Base-by-base conservation (phyloP, 2,797 vertebrate species). In the Poeciliopsis paucimaculata region DNA sequence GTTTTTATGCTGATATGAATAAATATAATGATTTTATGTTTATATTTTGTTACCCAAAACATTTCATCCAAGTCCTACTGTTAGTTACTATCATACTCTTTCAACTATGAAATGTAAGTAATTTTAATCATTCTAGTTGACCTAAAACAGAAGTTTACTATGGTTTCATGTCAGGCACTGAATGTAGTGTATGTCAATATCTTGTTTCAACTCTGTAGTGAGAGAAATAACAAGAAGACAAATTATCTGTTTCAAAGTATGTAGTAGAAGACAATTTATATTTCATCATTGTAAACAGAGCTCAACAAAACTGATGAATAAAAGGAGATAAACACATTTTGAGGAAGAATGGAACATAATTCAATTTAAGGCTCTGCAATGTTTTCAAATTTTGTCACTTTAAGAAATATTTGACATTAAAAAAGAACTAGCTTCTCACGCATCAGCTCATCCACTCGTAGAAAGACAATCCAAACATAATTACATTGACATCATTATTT, bases 401-500 rank as follows among this genome's bases (percentile, higher is more conserved):
- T 11, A 84, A 0, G 0, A 76, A 0, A 9, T 75, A 49, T n/a
- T 84, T 73, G 66, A 60, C 18, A 81, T 68, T 55, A 60, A 31
- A 84, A 46, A 82, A 78, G 77, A 2, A 20, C 5, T 18, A 16
- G 77, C 49, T 77, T 84, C 72, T 83, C 47, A 83, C 51, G 84
- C 77, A 73, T 76, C 5, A 60, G 31, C 34, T 76, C 34, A 73
- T 80, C 60, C 36, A 66, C 41, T 11, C 16, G 47, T 82, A 5
- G 81, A 28, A 77, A 57, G 81, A n/a, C 86, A 51, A 77, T 77
- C 74, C 53, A 73, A 74, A 75, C 57, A 84, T 92, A 91, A 91
- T 90, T 90, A 91, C 88, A 91, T 64, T 26, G 49, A 82, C 66
- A 70, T 5, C 2, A 77, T 49, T n/a, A 55, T 73, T 78, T 57